These are phyloP conservation scores for Panonychus citri DNA, from an alignment of 1,140 invertebrate species.

Conservation along the genomic window DNA sequence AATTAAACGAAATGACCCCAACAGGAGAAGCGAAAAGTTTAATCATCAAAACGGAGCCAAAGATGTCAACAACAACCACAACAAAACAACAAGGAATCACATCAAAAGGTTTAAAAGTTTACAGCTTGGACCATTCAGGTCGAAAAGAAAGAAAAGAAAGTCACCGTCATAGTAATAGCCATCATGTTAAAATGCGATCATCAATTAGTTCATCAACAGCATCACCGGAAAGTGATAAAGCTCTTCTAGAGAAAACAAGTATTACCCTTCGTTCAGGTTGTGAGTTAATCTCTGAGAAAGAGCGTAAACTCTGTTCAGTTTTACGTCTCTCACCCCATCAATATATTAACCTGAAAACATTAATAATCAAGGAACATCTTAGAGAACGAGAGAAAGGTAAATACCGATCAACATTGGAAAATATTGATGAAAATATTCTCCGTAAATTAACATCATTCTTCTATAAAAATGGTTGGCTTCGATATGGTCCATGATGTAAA, in stretches of 20 bases:
- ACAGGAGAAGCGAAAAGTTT: background rate
- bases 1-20: background rate
- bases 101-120: background rate
- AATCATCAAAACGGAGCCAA: background rate
- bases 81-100: background rate
- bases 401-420: background rate
- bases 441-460: background rate
- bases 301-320: slow-evolving; percentile 26
- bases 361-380: slow-evolving; percentile 21
- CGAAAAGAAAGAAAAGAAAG: slow-evolving; percentile 1
- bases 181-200: background rate
- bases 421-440: background rate
- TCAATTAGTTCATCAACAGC: background rate
- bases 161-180: background rate
- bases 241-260: background rate
- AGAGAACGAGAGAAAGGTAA: background rate
- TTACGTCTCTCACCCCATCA: slow-evolving; percentile 30
- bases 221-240: background rate
- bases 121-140: background rate
- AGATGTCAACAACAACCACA: no score
- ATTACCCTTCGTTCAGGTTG: background rate
- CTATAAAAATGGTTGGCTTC: background rate
- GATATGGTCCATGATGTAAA: background rate
- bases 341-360: slow-evolving; percentile 31
- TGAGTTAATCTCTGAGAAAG: background rate